Base-by-base conservation (phyloP, 2,113 vertebrate species). In the Triplophysa siluroides region DNA sequence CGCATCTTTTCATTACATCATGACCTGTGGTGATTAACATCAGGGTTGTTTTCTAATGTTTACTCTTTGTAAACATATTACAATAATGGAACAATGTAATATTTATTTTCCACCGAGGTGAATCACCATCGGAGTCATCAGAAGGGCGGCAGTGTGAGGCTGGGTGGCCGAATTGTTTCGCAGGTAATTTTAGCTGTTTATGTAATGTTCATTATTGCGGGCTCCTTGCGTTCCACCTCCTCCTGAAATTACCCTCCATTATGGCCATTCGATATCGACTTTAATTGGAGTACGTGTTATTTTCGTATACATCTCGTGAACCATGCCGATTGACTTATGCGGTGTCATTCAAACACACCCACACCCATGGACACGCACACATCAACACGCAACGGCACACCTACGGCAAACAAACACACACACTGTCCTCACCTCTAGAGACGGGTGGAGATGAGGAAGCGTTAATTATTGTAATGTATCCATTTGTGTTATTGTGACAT, bases 401-500 rank as follows among this genome's bases (percentile, higher is more conserved):
- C 70, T 73, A 73, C 70, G 58, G 56, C 72, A 62, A 38, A 72
- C 29, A 33, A 43, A 45, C 73, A 50, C 38, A 38, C 60, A 45
- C 73, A 29, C 38, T 69, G 14, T 21, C 26, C 1, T 68, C 54
- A 47, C 69, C 81, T 64, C 76, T 21, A 63, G 84, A 79, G 86
- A 81, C 64, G 14, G 58, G 67, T 75, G 76, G 81, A 83, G 79
- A 81, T 64, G 76, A 76, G 78, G 83, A 72, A 74, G 21, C 72
- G 65, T 78, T 83, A 81, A 83, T 86, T 86, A 85, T 76, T 73
- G 78, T 80, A 83, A 80, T 82, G 81, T 76, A 80, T 85, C 80
- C 69, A 29, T 82, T 87, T 85, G 80, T 87, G 86, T 87, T 86
- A 79, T 84, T 86, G 84, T 85, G 78, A 78, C 84, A 76, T 33